Conservation (phyloP, 2,888 invertebrate genomes). For the Hirtodrosophila duncani region DNA sequence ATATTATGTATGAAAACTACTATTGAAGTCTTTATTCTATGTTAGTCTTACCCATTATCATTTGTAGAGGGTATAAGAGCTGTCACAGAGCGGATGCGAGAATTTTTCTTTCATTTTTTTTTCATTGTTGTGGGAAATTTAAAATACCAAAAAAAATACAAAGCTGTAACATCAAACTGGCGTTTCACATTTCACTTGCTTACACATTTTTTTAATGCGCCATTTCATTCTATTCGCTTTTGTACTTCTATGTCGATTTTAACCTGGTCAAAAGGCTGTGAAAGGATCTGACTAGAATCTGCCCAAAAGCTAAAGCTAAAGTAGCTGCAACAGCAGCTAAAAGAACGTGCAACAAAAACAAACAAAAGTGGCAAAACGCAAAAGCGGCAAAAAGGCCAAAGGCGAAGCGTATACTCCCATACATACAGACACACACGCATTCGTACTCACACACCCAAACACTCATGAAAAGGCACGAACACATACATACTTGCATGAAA, state of each 20-base stretch:
- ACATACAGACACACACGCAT: constrained; percentile 12
- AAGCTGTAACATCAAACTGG: constrained; percentile 13
- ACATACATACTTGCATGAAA: constrained; percentile 52
- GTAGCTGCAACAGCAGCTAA: constrained; percentile 19
- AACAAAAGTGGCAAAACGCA: constrained; percentile 43
- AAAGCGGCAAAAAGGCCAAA: constrained; percentile 53
- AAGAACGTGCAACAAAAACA: constrained; percentile 14
- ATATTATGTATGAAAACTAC: no score
- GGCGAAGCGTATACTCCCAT: constrained; percentile 35
- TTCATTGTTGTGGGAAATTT: constrained; percentile 44
- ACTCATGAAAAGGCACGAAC: constrained; percentile 3
- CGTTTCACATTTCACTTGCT: constrained; percentile 37
- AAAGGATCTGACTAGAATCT: constrained; percentile 39
- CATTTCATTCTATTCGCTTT: constrained; percentile 28
- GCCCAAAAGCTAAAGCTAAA: constrained; percentile 30
- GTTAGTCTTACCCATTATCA: no score
- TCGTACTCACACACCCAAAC: constrained; percentile 11
- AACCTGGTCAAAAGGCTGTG: constrained; percentile 41
- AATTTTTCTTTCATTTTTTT: not conserved
- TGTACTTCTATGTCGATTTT: no score
- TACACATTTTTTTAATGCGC: constrained; percentile 42
- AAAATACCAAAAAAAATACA: constrained; percentile 29
- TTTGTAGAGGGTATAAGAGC: no score
- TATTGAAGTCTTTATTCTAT: no score
- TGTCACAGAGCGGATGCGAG: no score